Evolutionary conservation across 1,140 invertebrate species (phyloP).

Genomic region (Neotoxoptera formosana): DNA sequence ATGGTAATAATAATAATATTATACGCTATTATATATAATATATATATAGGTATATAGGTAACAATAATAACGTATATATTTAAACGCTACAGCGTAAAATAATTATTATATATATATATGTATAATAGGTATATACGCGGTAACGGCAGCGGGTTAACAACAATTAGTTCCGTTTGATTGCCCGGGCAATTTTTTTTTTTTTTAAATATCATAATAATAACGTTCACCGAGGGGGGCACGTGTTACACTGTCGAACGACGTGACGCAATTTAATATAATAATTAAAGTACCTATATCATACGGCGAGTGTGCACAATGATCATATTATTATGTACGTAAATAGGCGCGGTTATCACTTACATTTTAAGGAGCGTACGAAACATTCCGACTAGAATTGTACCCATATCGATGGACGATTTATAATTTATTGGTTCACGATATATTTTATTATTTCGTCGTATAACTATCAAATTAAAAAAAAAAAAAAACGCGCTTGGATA

Average conservation of each 20-base stretch:
- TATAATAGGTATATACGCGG: no score
- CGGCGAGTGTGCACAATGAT: background rate
- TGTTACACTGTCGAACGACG: background rate
- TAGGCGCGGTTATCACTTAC: background rate
- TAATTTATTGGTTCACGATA: no score
- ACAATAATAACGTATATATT: no score
- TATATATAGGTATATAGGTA: no score
- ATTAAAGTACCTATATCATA: background rate
- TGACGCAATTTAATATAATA: background rate
- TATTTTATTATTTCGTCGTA: background rate
- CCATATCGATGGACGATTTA: no score
- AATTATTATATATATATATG: background rate
- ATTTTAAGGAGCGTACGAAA: background rate
- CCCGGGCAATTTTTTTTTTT: background rate
- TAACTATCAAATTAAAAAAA: background rate
- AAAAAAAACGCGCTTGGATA: no score
- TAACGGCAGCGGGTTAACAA: background rate
- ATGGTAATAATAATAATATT: background rate
- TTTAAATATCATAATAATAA: background rate
- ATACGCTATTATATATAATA: background rate
- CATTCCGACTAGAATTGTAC: background rate
- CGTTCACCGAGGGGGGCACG: background rate
- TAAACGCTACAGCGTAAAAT: background rate
- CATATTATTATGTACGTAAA: background rate
- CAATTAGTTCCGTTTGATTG: conserved; percentile 1